These are phyloP conservation scores for Propithecus perrieri DNA, from an alignment of 2,797 vertebrate genomes.

Conservation along the genomic window DNA sequence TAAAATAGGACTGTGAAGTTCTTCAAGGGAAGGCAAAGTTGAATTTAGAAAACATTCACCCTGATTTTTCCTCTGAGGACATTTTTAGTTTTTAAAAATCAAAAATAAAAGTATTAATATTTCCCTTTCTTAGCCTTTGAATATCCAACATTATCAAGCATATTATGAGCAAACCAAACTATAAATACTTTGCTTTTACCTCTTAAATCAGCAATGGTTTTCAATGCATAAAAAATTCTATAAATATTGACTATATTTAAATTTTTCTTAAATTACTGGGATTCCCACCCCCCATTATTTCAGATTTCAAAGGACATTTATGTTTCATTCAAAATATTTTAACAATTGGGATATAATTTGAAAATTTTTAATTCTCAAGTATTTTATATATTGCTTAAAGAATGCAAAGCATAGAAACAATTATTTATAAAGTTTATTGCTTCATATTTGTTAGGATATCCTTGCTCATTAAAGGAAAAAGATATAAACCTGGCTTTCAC, in stretches of 20 bases:
- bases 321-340: constrained; percentile 39
- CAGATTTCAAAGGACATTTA: background rate
- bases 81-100: background rate
- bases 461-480: background rate
- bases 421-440: background rate
- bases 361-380: background rate
- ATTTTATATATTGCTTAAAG: constrained; percentile 42
- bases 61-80: background rate
- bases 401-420: background rate
- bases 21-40: background rate
- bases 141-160: background rate
- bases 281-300: background rate
- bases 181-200: background rate
- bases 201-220: constrained; percentile 11
- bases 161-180: background rate
- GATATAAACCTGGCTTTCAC: background rate
- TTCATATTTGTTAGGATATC: background rate
- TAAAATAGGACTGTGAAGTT: constrained; percentile 3
- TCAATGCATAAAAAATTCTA: background rate
- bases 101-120: background rate
- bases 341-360: background rate
- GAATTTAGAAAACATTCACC: background rate
- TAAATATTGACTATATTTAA: background rate
- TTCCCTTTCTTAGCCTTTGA: background rate
- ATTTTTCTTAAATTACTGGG: background rate